Base-by-base conservation (phyloP, 2,888 invertebrate species). In the Ethmia dodecea region DNA sequence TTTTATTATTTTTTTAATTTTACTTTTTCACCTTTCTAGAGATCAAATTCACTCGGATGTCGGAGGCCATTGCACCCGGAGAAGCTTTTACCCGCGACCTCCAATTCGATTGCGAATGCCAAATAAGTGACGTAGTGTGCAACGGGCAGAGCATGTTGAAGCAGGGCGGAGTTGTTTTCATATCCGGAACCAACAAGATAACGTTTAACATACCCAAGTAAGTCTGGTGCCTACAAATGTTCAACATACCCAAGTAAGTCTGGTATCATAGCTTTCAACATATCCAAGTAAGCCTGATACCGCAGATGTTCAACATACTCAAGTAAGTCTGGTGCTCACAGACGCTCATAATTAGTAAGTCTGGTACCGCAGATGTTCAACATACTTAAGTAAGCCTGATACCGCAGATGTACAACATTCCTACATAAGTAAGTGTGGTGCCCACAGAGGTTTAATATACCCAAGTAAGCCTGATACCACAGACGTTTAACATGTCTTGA, bases 171-270 rank as follows among this genome's bases (percentile, higher is more conserved):
- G 52, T 77, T 12, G 52, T 62, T 10, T 41, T 70, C 11, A 52
- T 67, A 6, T 41, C 56, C 0, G 42, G 44, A 0, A 45, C 58
- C 1, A 70, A 64, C 28, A 51, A 60, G 42, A 45, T 78, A 45
- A 71, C 55, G 43, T 64, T 77, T 22, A 75, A 73, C 35, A 71
- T 73, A 30, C 65, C 73, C 0, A 64, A 64, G 78, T 75, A 35
- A 34, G 30, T 25, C 22, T 20, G 8, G 8, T 20, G 3, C 5
- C 5, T 20, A 20, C 20, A 9, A 20, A 18, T 18, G 9, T 2
- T 18, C 6, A 18, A 9, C 9, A 9, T 1, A 9, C 9, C 2
- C 18, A 9, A 18, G 18, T 9, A 1, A 18, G 18, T 1, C 2
- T 8, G 18, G 18, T 8, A 18, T 18, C 18, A 18, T 18, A 8